Conservation (phyloP, 2,797 vertebrate species). For the Prionace glauca region DNA sequence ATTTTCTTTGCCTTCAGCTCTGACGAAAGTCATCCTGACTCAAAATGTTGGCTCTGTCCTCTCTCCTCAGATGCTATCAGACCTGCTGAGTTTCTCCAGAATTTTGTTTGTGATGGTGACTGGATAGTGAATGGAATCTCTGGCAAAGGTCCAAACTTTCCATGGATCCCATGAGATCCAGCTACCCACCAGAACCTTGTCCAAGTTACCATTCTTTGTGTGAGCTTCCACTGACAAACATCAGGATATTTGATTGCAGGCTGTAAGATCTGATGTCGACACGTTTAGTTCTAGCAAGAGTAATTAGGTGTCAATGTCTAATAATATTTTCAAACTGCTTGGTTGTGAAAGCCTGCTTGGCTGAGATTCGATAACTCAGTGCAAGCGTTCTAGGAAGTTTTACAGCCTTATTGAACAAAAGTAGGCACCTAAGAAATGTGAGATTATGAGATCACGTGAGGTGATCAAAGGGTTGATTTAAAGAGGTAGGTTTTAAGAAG, state of each 20-base stretch:
- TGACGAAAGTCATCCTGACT: too few species aligned
- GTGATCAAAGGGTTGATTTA: not conserved
- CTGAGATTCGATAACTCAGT: not conserved
- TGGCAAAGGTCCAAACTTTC: not conserved
- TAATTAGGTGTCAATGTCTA: not conserved
- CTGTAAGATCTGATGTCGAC: not conserved
- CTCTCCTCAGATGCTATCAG: too few species aligned
- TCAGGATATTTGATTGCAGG: not conserved
- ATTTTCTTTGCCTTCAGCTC: too few species aligned
- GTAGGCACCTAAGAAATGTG: not conserved
- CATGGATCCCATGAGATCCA: not conserved
- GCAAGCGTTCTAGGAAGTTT: not conserved
- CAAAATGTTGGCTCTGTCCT: too few species aligned
- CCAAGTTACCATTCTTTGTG: not conserved
- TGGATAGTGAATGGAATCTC: not conserved
- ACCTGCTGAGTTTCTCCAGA: too few species aligned
- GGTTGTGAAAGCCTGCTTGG: not conserved
- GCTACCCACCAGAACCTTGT: not conserved
- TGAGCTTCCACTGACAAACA: not conserved
- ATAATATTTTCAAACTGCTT: not conserved
- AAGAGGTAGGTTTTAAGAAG: not conserved
- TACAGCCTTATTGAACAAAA: not conserved
- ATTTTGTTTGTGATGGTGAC: too few species aligned
- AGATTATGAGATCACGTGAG: not conserved
- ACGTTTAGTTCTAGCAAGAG: not conserved